These are phyloP conservation scores for Huso huso DNA, from an alignment of 2,797 vertebrate species.

Conservation along the genomic window DNA sequence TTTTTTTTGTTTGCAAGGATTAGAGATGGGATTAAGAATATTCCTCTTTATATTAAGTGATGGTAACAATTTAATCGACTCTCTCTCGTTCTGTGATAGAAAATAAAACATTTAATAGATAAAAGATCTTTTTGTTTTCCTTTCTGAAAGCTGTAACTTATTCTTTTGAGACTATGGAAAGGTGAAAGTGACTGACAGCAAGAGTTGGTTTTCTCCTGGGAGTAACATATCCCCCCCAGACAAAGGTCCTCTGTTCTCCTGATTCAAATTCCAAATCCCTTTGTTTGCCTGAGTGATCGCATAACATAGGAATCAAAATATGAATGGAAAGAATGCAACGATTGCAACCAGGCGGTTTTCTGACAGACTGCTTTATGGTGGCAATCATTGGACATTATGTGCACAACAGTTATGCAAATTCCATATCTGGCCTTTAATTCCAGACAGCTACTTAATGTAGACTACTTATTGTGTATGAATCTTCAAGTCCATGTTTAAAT, in stretches of 20 bases:
- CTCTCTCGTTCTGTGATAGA: neutral
- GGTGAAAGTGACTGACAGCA: neutral
- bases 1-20: no score
- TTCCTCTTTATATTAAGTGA: neutral
- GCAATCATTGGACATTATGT: conserved; percentile 31
- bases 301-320: conserved; percentile 23
- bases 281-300: conserved; percentile 35
- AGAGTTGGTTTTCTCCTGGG: neutral
- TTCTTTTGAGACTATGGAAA: neutral
- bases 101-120: neutral
- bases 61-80: conserved; percentile 1
- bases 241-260: conserved; percentile 1
- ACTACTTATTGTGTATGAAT: no score
- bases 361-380: conserved; percentile 39
- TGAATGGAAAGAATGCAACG: conserved; percentile 20
- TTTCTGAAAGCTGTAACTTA: neutral
- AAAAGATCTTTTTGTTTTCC: neutral
- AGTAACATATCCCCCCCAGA: neutral
- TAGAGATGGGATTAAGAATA: no score
- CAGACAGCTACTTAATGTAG: no score
- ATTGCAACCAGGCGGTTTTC: conserved; percentile 23
- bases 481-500: no score
- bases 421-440: conserved; percentile 20
- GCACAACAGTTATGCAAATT: conserved; percentile 40
- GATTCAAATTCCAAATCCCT: conserved; percentile 19